Base-by-base conservation (phyloP, 2,113 vertebrate genomes). In the Formicarius rufipectus region DNA sequence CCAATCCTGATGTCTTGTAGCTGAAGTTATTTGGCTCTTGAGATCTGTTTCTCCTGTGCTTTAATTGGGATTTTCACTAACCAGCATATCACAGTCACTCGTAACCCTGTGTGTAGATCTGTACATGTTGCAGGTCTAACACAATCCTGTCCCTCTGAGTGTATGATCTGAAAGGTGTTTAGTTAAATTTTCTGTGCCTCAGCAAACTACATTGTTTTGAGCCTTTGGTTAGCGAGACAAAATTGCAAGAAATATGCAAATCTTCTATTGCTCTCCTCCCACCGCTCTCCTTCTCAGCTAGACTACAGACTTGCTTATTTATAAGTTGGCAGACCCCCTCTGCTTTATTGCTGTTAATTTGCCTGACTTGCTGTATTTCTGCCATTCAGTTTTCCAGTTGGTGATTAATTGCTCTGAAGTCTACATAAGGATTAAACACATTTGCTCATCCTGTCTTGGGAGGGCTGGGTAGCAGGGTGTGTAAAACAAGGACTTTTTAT, bases 341-440 rank as follows among this genome's bases (percentile, higher is more conserved):
- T 63, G 87, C 68, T 87, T 97, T 94, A 63, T 89, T 95, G 67
- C 53, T 77, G 45, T 80, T 79, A 85, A 90, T 95, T 91, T 75
- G 45, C 71, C 68, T 60, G 80, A 75, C 82, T 74, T 87, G 89
- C 59, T 79, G 66, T 85, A 62, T 84, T 85, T 91, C 90, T 95
- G 62, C 79, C 69, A 12, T 82, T 68, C 76, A 24, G n/a, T 84
- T 91, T 95, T 90, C 75, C 58, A 35, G 28, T 24, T 80, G 56
- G 71, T 2, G 1, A 68, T 93, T 87, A 88, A 88, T 94, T 72
- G 52, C 53, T 94, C 89, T 78, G 67, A 91, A 89, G 40, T 30
- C 7, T 47, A 75, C 60, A 45, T 40, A 58, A 91, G 88, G 85
- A 91, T 72, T 84, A 59, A 80, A 89, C 31, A 30, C 12, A 7